Percentiles rank a stretch among this genome's conserved stretches.
phyloP scores from a whole-genome alignment of 1,140 invertebrate genomes.

The Drosophila suzukii region DNA sequence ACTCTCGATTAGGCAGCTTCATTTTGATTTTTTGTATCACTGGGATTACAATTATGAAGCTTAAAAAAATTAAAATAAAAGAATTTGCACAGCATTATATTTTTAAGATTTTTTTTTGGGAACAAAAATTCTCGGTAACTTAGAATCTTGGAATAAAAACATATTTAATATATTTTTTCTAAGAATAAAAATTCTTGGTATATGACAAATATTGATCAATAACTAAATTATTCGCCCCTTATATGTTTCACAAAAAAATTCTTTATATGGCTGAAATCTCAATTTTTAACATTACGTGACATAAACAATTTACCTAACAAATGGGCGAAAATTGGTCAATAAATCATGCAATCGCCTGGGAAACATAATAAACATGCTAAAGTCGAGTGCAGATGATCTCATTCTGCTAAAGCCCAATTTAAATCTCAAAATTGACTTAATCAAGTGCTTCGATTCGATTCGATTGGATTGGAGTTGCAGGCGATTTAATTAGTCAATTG shows the following conservation, averaged over 20 bases:
- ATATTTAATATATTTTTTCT: too few species aligned
- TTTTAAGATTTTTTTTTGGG: too few species aligned
- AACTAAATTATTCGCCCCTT: too few species aligned
- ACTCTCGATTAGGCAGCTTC: background rate
- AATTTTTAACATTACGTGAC: background rate
- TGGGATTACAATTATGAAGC: too few species aligned
- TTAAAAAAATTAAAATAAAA: too few species aligned
- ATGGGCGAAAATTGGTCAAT: background rate
- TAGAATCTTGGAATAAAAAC: too few species aligned
- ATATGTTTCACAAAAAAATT: background rate
- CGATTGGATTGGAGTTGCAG: constrained; percentile 7
- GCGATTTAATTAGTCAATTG: constrained; percentile 45
- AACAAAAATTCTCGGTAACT: too few species aligned
- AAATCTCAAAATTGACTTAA: constrained; percentile 35
- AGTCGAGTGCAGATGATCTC: constrained; percentile 15
- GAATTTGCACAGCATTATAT: too few species aligned
- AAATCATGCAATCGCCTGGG: background rate
- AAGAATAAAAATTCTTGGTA: too few species aligned
- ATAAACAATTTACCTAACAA: background rate
- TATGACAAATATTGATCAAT: too few species aligned
- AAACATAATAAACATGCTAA: constrained; percentile 8
- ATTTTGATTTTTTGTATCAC: background rate
- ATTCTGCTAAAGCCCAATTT: constrained; percentile 25
- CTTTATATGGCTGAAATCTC: background rate
- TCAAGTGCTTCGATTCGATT: constrained; percentile 8